Evolutionary conservation across 37 sponge, comb jelly and placozoan genomes (phyloP).

Genomic region (Spongia lamella): DNA sequence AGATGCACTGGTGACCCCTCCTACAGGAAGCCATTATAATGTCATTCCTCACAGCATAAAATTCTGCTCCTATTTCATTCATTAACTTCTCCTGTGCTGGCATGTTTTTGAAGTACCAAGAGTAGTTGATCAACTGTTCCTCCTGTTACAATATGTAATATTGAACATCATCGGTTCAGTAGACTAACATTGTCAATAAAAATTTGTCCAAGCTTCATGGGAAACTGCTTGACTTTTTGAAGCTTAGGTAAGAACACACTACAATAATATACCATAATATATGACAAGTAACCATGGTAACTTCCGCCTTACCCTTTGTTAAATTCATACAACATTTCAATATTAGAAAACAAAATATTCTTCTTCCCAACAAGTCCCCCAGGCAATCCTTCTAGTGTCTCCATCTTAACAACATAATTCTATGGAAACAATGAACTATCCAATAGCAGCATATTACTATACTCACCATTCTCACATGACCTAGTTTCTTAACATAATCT

Average conservation of each 20-base stretch:
- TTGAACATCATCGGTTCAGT: no score
- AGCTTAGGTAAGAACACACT: conserved; percentile 67
- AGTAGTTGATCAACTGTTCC: conserved; percentile 38
- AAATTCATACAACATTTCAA: conserved; percentile 49
- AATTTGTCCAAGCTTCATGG: conserved; percentile 67
- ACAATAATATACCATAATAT: conserved; percentile 3
- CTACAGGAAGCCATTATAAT: no score
- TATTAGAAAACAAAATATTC: conserved; percentile 53
- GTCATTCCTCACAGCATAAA: conserved; percentile 61
- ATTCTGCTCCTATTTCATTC: conserved; percentile 57
- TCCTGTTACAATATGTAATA: background rate
- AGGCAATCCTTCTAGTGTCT: conserved; percentile 38
- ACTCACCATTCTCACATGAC: conserved; percentile 38
- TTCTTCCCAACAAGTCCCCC: conserved; percentile 48
- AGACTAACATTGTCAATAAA: conserved; percentile 61
- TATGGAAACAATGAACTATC: background rate
- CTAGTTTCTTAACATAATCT: conserved; percentile 62
- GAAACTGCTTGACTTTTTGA: conserved; percentile 40
- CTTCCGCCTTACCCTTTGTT: conserved; percentile 49
- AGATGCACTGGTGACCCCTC: no score
- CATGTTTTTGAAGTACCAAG: conserved; percentile 83
- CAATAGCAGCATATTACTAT: background rate
- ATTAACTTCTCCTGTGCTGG: conserved; percentile 70
- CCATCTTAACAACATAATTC: conserved; percentile 58
- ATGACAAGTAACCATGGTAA: background rate